Evolutionary conservation across 2,888 invertebrate genomes (phyloP).

Genomic region (Drosophila koepferae): DNA sequence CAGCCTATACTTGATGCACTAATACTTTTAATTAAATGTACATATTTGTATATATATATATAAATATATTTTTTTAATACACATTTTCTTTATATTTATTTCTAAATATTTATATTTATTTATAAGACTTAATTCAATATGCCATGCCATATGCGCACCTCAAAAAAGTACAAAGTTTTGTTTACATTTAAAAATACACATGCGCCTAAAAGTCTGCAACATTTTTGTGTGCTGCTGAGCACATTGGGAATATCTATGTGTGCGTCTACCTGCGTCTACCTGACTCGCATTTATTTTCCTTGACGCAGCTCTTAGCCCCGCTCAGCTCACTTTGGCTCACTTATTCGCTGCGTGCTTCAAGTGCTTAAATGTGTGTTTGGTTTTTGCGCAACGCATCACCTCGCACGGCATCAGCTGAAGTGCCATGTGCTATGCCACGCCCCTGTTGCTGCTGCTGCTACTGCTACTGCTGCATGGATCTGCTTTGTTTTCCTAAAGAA

Average conservation of each 20-base stretch:
- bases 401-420: conserved; percentile 31
- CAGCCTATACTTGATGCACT: too few relatives aligned
- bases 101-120: neutral
- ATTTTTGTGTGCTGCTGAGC: conserved; percentile 53
- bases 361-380: conserved; percentile 51
- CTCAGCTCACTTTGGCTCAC: conserved; percentile 4
- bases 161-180: neutral
- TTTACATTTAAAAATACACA: conserved; percentile 17
- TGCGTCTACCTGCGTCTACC: conserved; percentile 33
- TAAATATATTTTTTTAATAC: neutral
- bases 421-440: conserved; percentile 45
- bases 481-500: conserved; percentile 55
- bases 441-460: conserved; percentile 9
- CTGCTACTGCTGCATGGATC: conserved; percentile 1
- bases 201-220: conserved; percentile 65
- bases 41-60: neutral
- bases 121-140: neutral
- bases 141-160: neutral
- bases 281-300: conserved; percentile 49
- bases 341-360: conserved; percentile 38
- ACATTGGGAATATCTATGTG: conserved; percentile 12
- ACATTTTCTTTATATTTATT: neutral
- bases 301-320: neutral
- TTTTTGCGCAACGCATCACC: conserved; percentile 42
- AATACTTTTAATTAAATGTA: too few relatives aligned